Conservation (phyloP, 2,888 invertebrate species). For the Dicranocentrus wangi region DNA sequence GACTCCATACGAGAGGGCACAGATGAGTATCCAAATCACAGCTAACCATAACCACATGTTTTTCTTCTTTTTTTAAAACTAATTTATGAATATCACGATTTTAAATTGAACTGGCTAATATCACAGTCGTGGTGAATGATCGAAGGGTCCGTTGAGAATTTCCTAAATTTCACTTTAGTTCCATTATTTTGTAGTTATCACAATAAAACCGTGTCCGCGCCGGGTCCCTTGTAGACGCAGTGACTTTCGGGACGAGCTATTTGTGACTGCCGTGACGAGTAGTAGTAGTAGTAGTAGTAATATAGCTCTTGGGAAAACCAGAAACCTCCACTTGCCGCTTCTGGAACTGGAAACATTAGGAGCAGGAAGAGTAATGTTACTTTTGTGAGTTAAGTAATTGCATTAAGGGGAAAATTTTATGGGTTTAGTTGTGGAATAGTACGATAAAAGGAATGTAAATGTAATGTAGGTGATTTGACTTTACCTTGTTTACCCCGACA, state of each 20-base stretch:
- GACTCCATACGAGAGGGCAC: conserved; percentile 48
- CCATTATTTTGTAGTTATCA: too few relatives aligned
- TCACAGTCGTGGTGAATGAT: conserved; percentile 41
- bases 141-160: background rate
- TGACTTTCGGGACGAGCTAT: too few relatives aligned
- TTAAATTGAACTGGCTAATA: conserved; percentile 43
- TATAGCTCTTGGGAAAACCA: too few relatives aligned
- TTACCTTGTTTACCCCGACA: background rate
- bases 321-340: too few relatives aligned
- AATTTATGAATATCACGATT: conserved; percentile 46
- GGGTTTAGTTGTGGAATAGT: background rate
- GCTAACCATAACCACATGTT: conserved; percentile 61
- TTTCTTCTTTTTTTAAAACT: conserved; percentile 46
- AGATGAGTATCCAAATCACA: conserved; percentile 59
- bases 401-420: background rate
- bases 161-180: too few relatives aligned
- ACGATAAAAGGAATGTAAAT: too few relatives aligned
- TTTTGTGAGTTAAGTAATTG: too few relatives aligned
- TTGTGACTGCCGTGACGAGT: background rate
- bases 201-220: too few relatives aligned
- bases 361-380: conserved; percentile 14
- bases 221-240: too few relatives aligned
- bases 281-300: too few relatives aligned
- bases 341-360: conserved; percentile 46
- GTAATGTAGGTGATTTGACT: conserved; percentile 9